Percentiles rank a stretch among this genome's conserved stretches.
phyloP scores from a whole-genome alignment of 2,797 vertebrate genomes.

The Pantherophis alleghaniensis region DNA sequence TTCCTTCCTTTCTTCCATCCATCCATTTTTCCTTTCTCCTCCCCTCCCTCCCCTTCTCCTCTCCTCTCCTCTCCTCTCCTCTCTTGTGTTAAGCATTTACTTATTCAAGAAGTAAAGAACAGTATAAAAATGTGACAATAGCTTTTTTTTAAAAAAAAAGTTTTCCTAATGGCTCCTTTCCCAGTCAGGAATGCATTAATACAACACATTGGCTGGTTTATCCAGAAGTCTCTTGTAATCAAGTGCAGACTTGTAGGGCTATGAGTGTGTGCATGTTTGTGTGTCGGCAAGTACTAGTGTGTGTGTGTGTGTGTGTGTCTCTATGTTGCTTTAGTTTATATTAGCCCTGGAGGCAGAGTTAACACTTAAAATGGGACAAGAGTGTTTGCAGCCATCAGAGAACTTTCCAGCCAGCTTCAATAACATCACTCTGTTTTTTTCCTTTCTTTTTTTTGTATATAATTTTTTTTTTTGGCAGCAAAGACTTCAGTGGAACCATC shows the following conservation, averaged over 20 bases:
- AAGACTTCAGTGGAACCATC: conserved; percentile 94
- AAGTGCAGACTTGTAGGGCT: conserved; percentile 65
- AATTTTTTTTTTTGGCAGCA: conserved; percentile 90
- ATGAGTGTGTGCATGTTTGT: conserved; percentile 52
- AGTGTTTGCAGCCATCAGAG: conserved; percentile 78
- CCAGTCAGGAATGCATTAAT: conserved; percentile 63
- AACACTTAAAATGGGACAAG: conserved; percentile 76
- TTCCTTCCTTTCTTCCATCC: too few species aligned
- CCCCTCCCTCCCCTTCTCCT: not conserved
- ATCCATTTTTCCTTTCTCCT: too few species aligned
- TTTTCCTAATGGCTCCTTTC: conserved; percentile 71
- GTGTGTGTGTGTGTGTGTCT: conserved; percentile 49
- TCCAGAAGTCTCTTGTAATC: conserved; percentile 73
- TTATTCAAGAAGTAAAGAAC: conserved; percentile 41
- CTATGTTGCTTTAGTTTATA: conserved; percentile 71
- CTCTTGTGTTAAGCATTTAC: conserved; percentile 21
- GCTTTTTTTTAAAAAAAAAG: conserved; percentile 38
- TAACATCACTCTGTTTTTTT: conserved; percentile 77
- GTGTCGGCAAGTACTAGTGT: conserved; percentile 58
- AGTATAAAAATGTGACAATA: conserved; percentile 52
- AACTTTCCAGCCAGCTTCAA: conserved; percentile 83
- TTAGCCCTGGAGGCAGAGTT: conserved; percentile 78
- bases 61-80: not conserved
- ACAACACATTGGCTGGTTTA: conserved; percentile 64
- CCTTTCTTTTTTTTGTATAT: conserved; percentile 69